phyloP scores from a whole-genome alignment of 2,888 invertebrate genomes.

The Monoplex corrugatus region DNA sequence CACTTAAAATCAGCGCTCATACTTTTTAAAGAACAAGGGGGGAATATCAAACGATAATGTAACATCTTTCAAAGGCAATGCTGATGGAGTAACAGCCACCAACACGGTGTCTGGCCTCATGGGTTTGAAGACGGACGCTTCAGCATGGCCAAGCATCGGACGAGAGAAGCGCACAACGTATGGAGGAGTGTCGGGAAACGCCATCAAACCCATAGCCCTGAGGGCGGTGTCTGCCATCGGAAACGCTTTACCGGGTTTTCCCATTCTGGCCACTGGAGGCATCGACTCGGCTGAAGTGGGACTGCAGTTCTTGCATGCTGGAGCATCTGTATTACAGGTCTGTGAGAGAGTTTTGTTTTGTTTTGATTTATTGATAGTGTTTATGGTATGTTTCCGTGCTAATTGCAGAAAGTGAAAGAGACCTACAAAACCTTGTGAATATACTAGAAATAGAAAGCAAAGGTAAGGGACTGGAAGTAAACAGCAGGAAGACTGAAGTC shows the following conservation, averaged over 20 bases:
- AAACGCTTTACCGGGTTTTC: conserved; percentile 90
- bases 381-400: no score
- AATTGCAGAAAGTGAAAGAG: no score
- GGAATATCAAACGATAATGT: no score
- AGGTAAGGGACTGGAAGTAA: no score
- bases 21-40: no score
- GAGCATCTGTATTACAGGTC: conserved; percentile 95
- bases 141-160: conserved; percentile 96
- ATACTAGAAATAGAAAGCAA: no score
- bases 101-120: conserved; percentile 98
- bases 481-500: no score
- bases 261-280: conserved; percentile 97
- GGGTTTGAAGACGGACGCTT: conserved; percentile 90
- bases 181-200: conserved; percentile 96
- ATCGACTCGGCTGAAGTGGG: conserved; percentile 98
- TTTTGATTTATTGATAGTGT: no score
- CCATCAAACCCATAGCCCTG: conserved; percentile 96
- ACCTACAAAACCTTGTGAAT: no score
- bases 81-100: conserved; percentile 97
- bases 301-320: conserved; percentile 96
- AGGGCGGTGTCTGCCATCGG: conserved; percentile 95
- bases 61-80: no score
- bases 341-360: neutral
- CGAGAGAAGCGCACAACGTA: conserved; percentile 91
- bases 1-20: no score